Evolutionary conservation across 1,140 invertebrate genomes (phyloP).

Genomic region (Papilio xuthus): DNA sequence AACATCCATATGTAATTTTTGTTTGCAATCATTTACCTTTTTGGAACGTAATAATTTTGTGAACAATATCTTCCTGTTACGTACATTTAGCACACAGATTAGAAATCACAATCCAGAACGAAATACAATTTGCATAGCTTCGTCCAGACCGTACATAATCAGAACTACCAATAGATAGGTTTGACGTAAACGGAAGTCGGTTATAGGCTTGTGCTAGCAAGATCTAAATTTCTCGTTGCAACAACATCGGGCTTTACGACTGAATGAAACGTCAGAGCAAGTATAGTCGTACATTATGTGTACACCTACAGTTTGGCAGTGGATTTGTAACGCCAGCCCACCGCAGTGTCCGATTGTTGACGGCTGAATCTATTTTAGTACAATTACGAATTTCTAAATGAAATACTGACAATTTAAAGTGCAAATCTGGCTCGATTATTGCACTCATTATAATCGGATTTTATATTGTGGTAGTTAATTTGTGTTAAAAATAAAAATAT

Average conservation of each 20-base stretch:
- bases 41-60: not conserved
- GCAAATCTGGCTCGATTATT: not conserved
- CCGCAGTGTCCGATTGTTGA: slow-evolving; percentile 34
- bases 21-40: no score
- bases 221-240: slow-evolving; percentile 40
- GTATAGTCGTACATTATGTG: slow-evolving; percentile 28
- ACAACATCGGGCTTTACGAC: slow-evolving; percentile 46
- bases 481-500: no score
- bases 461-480: no score
- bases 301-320: slow-evolving; percentile 50
- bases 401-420: slow-evolving; percentile 27
- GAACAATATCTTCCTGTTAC: not conserved
- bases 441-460: not conserved
- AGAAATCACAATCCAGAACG: not conserved
- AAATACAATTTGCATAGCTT: slow-evolving; percentile 8
- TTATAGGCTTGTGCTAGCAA: slow-evolving; percentile 20
- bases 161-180: slow-evolving; percentile 1
- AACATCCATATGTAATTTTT: no score
- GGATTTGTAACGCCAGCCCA: slow-evolving; percentile 42
- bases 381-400: slow-evolving; percentile 35
- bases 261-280: slow-evolving; percentile 48
- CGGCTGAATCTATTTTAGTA: slow-evolving; percentile 37
- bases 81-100: not conserved
- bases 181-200: slow-evolving; percentile 33
- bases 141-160: not conserved